Percentiles rank a stretch among this genome's conserved stretches.
Evolutionary conservation across 2,888 invertebrate species (phyloP).

Genomic region (Rhyacophila evoluta): DNA sequence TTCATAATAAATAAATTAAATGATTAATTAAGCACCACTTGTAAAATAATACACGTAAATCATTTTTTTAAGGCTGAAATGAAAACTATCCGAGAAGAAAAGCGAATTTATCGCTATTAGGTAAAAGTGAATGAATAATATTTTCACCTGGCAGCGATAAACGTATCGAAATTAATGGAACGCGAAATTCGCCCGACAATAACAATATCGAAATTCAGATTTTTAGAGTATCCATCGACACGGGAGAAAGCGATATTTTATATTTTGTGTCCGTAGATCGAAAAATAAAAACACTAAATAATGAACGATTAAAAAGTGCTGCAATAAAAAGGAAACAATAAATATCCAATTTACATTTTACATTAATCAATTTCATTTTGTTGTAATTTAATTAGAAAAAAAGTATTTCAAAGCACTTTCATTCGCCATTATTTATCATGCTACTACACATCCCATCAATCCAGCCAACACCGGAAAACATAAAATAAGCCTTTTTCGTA

Average conservation of each 20-base stretch:
- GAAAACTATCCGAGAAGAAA: neutral
- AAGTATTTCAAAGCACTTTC: neutral
- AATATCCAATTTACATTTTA: neutral
- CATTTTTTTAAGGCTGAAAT: neutral
- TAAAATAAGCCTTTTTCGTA: too few species aligned
- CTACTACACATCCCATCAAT: too few species aligned
- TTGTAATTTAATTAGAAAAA: neutral
- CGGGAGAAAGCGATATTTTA: neutral
- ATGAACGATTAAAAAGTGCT: neutral
- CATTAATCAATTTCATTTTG: neutral
- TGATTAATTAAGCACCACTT: too few species aligned
- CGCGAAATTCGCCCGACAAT: conserved; percentile 10
- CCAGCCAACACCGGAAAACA: too few species aligned
- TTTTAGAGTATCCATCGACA: neutral
- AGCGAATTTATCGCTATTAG: neutral
- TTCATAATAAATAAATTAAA: too few species aligned
- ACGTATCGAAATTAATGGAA: conserved; percentile 18
- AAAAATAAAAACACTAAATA: neutral
- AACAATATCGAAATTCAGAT: neutral
- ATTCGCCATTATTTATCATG: too few species aligned
- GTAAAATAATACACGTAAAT: neutral
- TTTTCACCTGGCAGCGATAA: neutral
- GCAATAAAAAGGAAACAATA: neutral
- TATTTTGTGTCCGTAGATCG: neutral
- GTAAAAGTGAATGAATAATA: neutral